These are phyloP conservation scores for Pseudanteris insignis DNA, from an alignment of 2,888 invertebrate species.

Conservation along the genomic window DNA sequence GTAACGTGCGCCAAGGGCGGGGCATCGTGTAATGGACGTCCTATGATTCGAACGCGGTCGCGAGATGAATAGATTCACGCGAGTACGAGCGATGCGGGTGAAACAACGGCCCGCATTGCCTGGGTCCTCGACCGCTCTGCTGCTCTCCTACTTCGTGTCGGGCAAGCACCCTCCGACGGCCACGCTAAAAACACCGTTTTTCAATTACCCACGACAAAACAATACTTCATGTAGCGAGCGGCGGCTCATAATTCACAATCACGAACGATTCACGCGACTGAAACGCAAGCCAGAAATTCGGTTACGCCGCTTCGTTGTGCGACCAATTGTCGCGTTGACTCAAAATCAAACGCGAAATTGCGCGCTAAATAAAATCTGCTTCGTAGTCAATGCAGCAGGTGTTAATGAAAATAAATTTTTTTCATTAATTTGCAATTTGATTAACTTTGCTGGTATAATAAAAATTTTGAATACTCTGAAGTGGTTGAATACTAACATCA, in stretches of 20 bases:
- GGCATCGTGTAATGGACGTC: constrained; percentile 42
- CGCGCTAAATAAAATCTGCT: too few relatives aligned
- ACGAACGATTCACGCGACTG: constrained; percentile 10
- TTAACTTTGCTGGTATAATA: too few relatives aligned
- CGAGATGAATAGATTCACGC: constrained; percentile 24
- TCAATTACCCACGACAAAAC: constrained; percentile 24
- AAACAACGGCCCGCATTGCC: constrained; percentile 11
- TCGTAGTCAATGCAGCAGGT: too few relatives aligned
- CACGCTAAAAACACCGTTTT: constrained; percentile 19
- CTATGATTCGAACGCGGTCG: constrained; percentile 27
- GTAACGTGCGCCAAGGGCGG: constrained; percentile 40
- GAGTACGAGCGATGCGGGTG: constrained; percentile 11
- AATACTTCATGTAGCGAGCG: constrained; percentile 15
- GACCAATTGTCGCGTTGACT: background rate
- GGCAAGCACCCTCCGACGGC: constrained; percentile 8
- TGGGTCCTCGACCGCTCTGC: too few relatives aligned
- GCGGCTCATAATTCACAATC: constrained; percentile 21
- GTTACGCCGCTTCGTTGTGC: constrained; percentile 2
- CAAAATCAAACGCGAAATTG: background rate
- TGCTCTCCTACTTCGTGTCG: constrained; percentile 13
- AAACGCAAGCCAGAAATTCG: constrained; percentile 3
- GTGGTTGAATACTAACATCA: too few relatives aligned
- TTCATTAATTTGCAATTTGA: too few relatives aligned
- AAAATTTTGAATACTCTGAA: too few relatives aligned
- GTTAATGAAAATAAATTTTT: too few relatives aligned